Percentiles rank a stretch among this genome's conserved stretches.
Conservation (phyloP, 2,888 invertebrate genomes). For the Cremastinae sp. region DNA sequence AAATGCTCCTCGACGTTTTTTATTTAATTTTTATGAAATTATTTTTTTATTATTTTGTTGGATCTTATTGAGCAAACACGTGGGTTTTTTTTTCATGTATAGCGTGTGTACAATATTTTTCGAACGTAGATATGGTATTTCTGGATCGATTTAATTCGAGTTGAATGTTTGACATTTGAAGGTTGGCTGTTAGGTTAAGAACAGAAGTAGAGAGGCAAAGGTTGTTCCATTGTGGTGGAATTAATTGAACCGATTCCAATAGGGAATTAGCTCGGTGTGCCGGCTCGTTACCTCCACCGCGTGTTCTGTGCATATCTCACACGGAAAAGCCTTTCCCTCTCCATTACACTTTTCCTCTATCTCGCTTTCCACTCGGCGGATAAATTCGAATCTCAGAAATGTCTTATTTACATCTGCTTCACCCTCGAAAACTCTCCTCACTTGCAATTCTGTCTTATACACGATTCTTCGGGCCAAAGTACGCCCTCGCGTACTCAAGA, state of each 20-base stretch:
- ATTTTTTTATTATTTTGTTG: too few relatives aligned
- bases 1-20: too few relatives aligned
- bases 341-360: neutral
- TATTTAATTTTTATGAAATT: too few relatives aligned
- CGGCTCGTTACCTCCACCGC: slow-evolving; percentile 48
- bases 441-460: slow-evolving; percentile 49
- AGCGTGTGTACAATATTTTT: too few relatives aligned
- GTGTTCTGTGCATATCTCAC: slow-evolving; percentile 13
- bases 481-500: too few relatives aligned
- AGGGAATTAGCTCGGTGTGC: slow-evolving; percentile 40
- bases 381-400: slow-evolving; percentile 1
- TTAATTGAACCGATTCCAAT: slow-evolving; percentile 50
- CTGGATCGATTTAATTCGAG: neutral
- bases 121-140: neutral
- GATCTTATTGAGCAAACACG: too few relatives aligned
- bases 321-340: slow-evolving; percentile 1
- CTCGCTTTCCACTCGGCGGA: neutral
- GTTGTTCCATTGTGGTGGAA: slow-evolving; percentile 47
- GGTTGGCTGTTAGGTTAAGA: slow-evolving; percentile 29
- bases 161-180: slow-evolving; percentile 23
- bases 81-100: too few relatives aligned
- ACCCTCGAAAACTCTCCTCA: slow-evolving; percentile 18
- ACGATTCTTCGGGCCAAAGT: slow-evolving; percentile 20
- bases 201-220: slow-evolving; percentile 18
- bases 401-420: slow-evolving; percentile 57